phyloP scores from a whole-genome alignment of 2,797 vertebrate genomes.

The Heteromormyrus szaboi region DNA sequence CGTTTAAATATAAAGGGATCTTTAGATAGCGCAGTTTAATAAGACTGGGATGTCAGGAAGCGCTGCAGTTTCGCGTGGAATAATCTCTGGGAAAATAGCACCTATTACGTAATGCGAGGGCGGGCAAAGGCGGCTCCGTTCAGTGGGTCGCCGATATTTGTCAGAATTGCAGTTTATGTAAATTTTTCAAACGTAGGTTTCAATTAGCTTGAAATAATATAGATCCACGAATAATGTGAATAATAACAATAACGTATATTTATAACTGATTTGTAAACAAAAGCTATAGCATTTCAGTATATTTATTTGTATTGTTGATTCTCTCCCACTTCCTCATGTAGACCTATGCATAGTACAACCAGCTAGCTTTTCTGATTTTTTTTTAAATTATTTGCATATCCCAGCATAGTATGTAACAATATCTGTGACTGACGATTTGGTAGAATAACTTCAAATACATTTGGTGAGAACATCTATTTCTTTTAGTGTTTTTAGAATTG shows the following conservation, averaged over 20 bases:
- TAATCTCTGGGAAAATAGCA: constrained; percentile 32
- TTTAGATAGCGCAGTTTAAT: constrained; percentile 35
- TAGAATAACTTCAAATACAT: not conserved
- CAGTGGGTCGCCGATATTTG: not conserved
- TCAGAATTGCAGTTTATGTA: not conserved
- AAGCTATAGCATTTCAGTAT: not conserved
- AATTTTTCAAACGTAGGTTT: not conserved
- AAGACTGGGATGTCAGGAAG: constrained; percentile 17
- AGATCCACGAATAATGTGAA: not conserved
- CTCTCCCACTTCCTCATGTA: not conserved
- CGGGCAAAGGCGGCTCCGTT: not conserved
- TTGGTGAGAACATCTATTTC: not conserved
- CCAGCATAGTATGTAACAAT: not conserved
- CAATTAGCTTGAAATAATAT: not conserved
- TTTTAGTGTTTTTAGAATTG: not conserved
- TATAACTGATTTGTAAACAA: not conserved
- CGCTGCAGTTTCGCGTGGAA: constrained; percentile 8
- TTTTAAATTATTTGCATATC: not conserved
- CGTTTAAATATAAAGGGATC: constrained; percentile 9
- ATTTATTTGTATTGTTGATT: not conserved
- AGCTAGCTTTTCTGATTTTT: not conserved
- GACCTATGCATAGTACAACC: not conserved
- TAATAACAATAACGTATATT: not conserved
- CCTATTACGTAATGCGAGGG: not conserved
- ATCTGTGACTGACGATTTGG: not conserved